Base-by-base conservation (phyloP, 2,113 vertebrate genomes). In the Centropus bengalensis region DNA sequence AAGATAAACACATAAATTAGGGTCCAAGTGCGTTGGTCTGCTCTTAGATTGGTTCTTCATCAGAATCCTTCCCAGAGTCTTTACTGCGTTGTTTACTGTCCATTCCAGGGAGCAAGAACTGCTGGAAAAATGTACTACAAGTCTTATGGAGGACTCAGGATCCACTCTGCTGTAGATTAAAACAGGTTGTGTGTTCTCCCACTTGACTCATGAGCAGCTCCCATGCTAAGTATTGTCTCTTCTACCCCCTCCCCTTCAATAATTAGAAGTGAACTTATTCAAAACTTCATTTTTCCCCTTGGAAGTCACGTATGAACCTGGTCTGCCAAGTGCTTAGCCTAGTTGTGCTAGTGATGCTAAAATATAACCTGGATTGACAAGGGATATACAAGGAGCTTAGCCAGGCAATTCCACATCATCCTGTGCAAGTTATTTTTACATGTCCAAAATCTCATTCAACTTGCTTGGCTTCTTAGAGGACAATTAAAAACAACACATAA, bases 381-480 rank as follows among this genome's bases (percentile, higher is more conserved):
- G 54, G 30, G 40, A 93, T 75, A 9, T 56, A 90, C 49, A 67
- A 82, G 33, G 12, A 84, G 44, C 82, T 95, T 88, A 94, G 22
- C n/a, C 33, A 27, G 21, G 26, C 64, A 22, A 32, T 78, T 91
- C 52, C 79, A 86, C 66, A 82, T 82, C 40, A 79, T 58, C 56
- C 38, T 71, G 51, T 66, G 60, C 82, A 91, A 94, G 60, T 74
- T 86, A 75, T 83, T 95, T 94, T 91, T 88, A 27, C 64, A 71
- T 23, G 24, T 81, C 49, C 30, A 2, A 91, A 80, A 88, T 95
- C 76, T 83, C 40, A 7, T 88, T 94, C 88, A 59, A 52, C 91
- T 94, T 91, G 64, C 76, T 91, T 75, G 55, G 74, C 49, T 91
- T 96, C 60, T 95, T 79, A 78, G 73, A 91, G 71, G 44, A 96